Evolutionary conservation across 2,797 vertebrate species (phyloP), one percentile per base, ranked within the genome.

Genomic region (Cebuella pygmaea): DNA sequence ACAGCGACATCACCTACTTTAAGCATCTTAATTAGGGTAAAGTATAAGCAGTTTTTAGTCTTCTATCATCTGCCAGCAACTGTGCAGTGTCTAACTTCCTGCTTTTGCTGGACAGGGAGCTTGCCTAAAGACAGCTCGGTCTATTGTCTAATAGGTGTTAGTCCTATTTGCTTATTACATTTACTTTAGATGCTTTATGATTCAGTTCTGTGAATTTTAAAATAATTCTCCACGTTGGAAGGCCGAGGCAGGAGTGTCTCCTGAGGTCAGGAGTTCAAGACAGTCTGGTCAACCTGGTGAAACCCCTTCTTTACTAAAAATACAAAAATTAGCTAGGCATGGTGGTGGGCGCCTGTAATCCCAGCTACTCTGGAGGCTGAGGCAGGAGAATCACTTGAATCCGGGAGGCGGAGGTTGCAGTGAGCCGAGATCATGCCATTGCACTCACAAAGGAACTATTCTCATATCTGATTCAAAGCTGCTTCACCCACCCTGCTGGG

Each of bases 401-500:
- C 52, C 20, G 7, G 20, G 52, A 55, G 20, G 52, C 7, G 2
- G 52, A 55, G 7, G 52, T 8, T 22, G 52, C 52, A 20, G 52
- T 52, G 52, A 52, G 19, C 52, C 52, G 2, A 52, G 52, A 52
- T 52, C 52, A 50, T 50, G 50, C 50, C 50, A 55, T 22, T 55
- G 52, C 52, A 55, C 20, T 55, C 52, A 55, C 52, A 22, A 55
- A 55, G 52, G 19, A 55, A 85, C 15, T 11, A 74, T 44, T 50
- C 30, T 88, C 15, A 4, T 27, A 57, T 19, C 4, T 85, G 24
- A 83, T 41, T 89, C 26, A 90, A 67, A 79, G 12, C 36, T 80
- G 1, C 30, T 11, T 46, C 15, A 44, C 9, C 6, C 14, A 48
- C 4, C 0, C n/a, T 13, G 12, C 0, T 6, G 14, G 36, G 27